Evolutionary conservation across 2,113 vertebrate species (phyloP).

Genomic region (Anoplopoma fimbria): DNA sequence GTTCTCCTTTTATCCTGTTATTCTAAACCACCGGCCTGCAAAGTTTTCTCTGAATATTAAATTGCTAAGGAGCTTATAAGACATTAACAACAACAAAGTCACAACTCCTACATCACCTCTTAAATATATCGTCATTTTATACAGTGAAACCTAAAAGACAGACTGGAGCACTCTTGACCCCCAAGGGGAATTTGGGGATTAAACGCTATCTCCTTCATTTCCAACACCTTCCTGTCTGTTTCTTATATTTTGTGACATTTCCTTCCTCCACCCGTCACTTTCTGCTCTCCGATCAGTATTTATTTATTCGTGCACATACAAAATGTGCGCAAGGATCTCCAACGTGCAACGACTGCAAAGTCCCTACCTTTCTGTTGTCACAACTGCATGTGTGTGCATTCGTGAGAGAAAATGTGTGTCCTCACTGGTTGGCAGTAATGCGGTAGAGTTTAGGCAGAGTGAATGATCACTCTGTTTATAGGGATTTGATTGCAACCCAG

Average conservation of each 20-base stretch:
- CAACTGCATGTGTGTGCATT: constrained; percentile 32
- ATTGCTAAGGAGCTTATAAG: constrained; percentile 55
- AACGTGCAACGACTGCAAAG: constrained; percentile 18
- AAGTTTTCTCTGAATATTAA: constrained; percentile 54
- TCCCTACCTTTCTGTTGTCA: constrained; percentile 42
- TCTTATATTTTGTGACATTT: constrained; percentile 36
- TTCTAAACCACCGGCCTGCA: constrained; percentile 38
- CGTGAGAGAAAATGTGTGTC: constrained; percentile 42
- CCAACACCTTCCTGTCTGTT: constrained; percentile 35
- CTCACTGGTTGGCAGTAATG: constrained; percentile 62
- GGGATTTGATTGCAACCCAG: constrained; percentile 80
- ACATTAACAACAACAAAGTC: constrained; percentile 56
- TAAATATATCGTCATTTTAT: constrained; percentile 5
- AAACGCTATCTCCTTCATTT: constrained; percentile 52
- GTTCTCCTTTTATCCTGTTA: constrained; percentile 49
- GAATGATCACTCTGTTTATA: constrained; percentile 83
- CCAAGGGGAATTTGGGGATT: constrained; percentile 37
- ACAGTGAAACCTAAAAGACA: constrained; percentile 12
- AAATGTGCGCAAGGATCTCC: constrained; percentile 34
- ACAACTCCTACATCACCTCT: constrained; percentile 35
- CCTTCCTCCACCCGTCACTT: constrained; percentile 31
- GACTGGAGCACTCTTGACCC: constrained; percentile 49
- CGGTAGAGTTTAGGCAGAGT: constrained; percentile 69
- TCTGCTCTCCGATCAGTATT: constrained; percentile 13
- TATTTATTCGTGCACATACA: constrained; percentile 39